phyloP scores from a whole-genome alignment of 2,888 invertebrate genomes.

The Nymphalis urticae region DNA sequence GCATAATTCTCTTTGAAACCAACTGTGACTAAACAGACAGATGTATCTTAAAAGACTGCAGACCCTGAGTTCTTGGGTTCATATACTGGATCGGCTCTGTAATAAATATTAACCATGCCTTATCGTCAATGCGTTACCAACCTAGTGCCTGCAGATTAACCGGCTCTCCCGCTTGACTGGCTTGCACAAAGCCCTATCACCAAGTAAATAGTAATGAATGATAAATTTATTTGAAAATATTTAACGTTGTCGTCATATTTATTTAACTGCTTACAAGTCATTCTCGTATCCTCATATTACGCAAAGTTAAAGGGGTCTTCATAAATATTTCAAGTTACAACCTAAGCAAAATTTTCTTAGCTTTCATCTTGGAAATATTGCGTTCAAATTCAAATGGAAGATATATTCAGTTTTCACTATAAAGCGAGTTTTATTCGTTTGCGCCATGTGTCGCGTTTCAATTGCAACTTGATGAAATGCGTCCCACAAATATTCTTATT shows the following conservation, averaged over 20 bases:
- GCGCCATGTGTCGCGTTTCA: conserved; percentile 18
- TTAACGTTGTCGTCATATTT: background rate
- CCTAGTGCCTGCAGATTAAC: no score
- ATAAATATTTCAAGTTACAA: conserved; percentile 2
- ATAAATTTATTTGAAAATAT: background rate
- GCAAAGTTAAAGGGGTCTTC: background rate
- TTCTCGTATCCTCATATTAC: background rate
- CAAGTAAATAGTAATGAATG: no score
- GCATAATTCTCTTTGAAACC: no score
- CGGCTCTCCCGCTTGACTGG: no score
- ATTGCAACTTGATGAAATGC: conserved; percentile 17
- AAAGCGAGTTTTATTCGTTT: conserved; percentile 11
- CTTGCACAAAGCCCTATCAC: no score
- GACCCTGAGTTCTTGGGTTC: no score
- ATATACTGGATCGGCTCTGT: no score
- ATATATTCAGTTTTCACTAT: conserved; percentile 19
- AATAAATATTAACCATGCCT: no score
- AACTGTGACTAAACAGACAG: no score
- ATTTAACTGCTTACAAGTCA: background rate
- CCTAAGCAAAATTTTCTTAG: conserved; percentile 1
- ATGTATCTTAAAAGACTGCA: no score
- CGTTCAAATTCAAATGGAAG: conserved; percentile 18
- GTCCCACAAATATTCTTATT: background rate
- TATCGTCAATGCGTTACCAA: no score
- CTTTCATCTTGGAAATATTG: conserved; percentile 1